Evolutionary conservation across 2,888 invertebrate species (phyloP).

Genomic region (Suillia variegata): DNA sequence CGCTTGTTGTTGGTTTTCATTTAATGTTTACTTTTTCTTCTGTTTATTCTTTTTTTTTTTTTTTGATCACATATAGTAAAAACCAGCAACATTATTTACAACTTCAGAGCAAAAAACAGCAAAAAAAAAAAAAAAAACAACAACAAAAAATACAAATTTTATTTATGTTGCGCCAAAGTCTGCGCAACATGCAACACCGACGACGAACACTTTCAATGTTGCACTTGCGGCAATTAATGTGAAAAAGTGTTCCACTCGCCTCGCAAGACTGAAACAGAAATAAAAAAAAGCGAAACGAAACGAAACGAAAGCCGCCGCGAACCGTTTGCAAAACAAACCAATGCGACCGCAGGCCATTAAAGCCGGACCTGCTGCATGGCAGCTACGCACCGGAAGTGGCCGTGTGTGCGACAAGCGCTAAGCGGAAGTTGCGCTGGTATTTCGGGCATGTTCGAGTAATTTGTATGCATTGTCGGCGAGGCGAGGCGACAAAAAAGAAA

Average conservation of each 20-base stretch:
- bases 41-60: too few relatives aligned
- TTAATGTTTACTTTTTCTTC: too few relatives aligned
- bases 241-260: conserved; percentile 12
- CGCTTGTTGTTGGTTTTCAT: not conserved
- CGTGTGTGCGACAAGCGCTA: not conserved
- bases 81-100: not conserved
- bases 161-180: conserved; percentile 4
- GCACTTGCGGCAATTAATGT: conserved; percentile 1
- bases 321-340: conserved; percentile 16
- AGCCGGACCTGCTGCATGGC: conserved; percentile 13
- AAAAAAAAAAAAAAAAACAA: not conserved
- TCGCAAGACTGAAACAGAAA: conserved; percentile 12
- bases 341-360: conserved; percentile 31
- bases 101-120: not conserved
- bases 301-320: too few relatives aligned
- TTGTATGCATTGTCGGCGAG: not conserved
- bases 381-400: not conserved
- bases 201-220: conserved; percentile 4
- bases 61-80: too few relatives aligned
- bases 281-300: too few relatives aligned
- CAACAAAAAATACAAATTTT: not conserved
- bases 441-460: not conserved
- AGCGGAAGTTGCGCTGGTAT: not conserved
- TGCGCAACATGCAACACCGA: not conserved
- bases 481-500: too few relatives aligned